phyloP scores from a whole-genome alignment of 2,113 vertebrate genomes.

The Spermophilus dauricus region DNA sequence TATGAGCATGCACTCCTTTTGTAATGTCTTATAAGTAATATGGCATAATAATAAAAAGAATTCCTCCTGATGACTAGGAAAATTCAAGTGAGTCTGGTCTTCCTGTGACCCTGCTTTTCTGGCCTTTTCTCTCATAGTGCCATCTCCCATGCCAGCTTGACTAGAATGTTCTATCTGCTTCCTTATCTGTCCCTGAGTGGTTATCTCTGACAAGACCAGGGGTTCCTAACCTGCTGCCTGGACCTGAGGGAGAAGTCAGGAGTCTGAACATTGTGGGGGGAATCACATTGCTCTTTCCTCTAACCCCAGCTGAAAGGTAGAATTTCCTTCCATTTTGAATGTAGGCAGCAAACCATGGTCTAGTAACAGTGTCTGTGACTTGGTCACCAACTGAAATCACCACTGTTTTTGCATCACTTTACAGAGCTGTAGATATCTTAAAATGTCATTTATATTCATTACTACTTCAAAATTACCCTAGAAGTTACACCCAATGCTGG shows the following conservation, averaged over 20 bases:
- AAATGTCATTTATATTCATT: conserved; percentile 34
- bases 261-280: not conserved
- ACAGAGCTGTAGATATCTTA: not conserved
- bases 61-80: not conserved
- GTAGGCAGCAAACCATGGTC: not conserved
- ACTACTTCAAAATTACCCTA: conserved; percentile 12
- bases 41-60: not conserved
- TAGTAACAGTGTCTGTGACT: not conserved
- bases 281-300: conserved; percentile 5
- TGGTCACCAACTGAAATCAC: not conserved
- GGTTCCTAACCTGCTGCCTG: not conserved
- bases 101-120: not conserved
- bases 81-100: not conserved
- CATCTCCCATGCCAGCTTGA: not conserved
- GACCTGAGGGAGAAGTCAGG: not conserved
- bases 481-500: not conserved
- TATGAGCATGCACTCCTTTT: conserved; percentile 3
- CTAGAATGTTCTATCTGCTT: fast-evolving
- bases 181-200: not conserved
- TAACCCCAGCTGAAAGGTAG: not conserved
- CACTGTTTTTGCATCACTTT: not conserved
- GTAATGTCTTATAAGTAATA: not conserved
- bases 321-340: not conserved
- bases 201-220: not conserved
- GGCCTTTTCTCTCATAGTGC: fast-evolving